Conservation (phyloP, 30 jellyfish, hydroid and myxozoan species). For the Cassiopea xamachana region DNA sequence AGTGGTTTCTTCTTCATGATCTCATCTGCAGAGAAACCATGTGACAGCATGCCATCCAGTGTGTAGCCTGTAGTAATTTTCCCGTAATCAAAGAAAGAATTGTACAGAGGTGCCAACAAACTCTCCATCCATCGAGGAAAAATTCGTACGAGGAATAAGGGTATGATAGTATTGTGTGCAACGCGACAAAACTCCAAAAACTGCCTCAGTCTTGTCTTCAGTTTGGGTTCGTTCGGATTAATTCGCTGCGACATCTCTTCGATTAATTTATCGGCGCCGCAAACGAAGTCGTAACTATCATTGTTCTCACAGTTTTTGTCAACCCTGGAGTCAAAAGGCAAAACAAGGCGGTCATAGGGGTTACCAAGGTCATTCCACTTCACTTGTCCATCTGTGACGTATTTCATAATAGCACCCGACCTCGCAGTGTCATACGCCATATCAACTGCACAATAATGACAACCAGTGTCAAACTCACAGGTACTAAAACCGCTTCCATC, state of each 20-base stretch:
- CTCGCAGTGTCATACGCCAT: conserved; percentile 88
- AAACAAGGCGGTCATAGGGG: conserved; percentile 89
- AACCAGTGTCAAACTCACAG: conserved; percentile 94
- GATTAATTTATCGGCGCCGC: conserved; percentile 78
- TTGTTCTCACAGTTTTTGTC: conserved; percentile 84
- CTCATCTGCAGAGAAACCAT: conserved; percentile 78
- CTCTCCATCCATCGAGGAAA: conserved; percentile 88
- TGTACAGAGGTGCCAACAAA: conserved; percentile 42
- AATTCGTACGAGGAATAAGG: conserved; percentile 76
- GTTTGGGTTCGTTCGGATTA: conserved; percentile 78
- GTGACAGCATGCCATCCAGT: conserved; percentile 79
- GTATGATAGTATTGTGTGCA: conserved; percentile 78
- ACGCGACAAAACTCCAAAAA: conserved; percentile 83
- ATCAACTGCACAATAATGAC: conserved; percentile 93
- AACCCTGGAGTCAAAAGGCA: conserved; percentile 81
- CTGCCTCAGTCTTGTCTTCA: conserved; percentile 73
- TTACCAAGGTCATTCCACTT: conserved; percentile 93
- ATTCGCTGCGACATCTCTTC: conserved; percentile 78
- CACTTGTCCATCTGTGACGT: conserved; percentile 82
- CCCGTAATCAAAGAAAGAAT: conserved; percentile 70
- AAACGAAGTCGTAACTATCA: conserved; percentile 81
- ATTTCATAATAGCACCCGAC: conserved; percentile 92
- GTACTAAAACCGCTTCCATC: conserved; percentile 88
- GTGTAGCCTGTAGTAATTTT: conserved; percentile 73
- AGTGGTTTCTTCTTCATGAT: conserved; percentile 63